Conservation (phyloP, 2,888 invertebrate species). For the Mongoloraphidia duomilia region DNA sequence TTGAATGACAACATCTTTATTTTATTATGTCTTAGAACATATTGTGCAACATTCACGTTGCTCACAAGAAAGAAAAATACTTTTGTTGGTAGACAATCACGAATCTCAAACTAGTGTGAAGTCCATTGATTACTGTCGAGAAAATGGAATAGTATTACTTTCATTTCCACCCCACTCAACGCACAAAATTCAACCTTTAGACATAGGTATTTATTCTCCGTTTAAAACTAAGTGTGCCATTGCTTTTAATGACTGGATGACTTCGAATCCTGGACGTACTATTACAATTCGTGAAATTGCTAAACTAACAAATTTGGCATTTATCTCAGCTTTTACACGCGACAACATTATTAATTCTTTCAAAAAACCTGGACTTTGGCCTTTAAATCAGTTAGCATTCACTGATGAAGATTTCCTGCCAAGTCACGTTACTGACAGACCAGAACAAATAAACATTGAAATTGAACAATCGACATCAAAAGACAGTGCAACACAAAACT, state of each 20-base stretch:
- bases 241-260: constrained; percentile 18
- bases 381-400: constrained; percentile 4
- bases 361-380: constrained; percentile 9
- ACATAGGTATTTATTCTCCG: constrained; percentile 19
- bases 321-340: constrained; percentile 15
- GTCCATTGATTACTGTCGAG: constrained; percentile 13
- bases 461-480: too few relatives aligned
- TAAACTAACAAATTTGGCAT: constrained; percentile 15
- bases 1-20: constrained; percentile 13
- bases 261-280: constrained; percentile 11
- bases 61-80: constrained; percentile 8
- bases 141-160: constrained; percentile 17
- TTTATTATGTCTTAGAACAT: constrained; percentile 13
- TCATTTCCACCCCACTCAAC: constrained; percentile 20
- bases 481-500: too few relatives aligned
- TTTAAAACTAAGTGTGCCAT: constrained; percentile 18
- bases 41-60: constrained; percentile 10
- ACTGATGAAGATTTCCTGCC: constrained; percentile 9
- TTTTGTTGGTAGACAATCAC: constrained; percentile 15
- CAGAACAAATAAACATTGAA: too few relatives aligned
- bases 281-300: constrained; percentile 17
- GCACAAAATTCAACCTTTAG: constrained; percentile 17
- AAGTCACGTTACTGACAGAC: constrained; percentile 7
- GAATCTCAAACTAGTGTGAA: not conserved
- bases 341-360: constrained; percentile 15